phyloP scores from a whole-genome alignment of 2,113 vertebrate genomes.

The Stegastes partitus region DNA sequence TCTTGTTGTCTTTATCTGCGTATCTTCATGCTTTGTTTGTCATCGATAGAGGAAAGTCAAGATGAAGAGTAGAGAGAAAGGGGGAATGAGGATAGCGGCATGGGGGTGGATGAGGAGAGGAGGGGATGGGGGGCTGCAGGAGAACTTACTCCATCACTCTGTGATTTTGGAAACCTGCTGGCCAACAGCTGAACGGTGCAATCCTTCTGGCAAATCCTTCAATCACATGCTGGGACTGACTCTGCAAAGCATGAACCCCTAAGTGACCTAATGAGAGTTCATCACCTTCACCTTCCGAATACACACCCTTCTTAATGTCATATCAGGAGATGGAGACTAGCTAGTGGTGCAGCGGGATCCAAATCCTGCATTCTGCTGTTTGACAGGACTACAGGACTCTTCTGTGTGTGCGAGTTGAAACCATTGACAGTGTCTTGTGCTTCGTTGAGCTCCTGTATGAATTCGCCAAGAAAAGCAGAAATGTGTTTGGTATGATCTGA shows the following conservation, averaged over 20 bases:
- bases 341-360: conserved; percentile 57
- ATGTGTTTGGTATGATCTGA: too few relatives aligned
- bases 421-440: conserved; percentile 12
- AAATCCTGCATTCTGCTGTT: conserved; percentile 62
- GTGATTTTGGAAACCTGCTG: conserved; percentile 55
- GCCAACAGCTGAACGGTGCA: conserved; percentile 28
- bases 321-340: conserved; percentile 45
- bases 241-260: conserved; percentile 43
- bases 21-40: conserved; percentile 4
- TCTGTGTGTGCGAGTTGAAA: conserved; percentile 17
- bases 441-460: conserved; percentile 8
- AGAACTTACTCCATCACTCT: conserved; percentile 61
- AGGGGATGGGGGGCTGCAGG: conserved; percentile 7
- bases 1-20: background rate
- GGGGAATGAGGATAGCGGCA: conserved; percentile 25
- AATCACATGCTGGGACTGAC: conserved; percentile 48
- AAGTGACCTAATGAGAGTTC: conserved; percentile 64
- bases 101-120: conserved; percentile 15
- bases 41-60: conserved; percentile 5
- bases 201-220: conserved; percentile 32
- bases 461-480: background rate
- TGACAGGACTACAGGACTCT: conserved; percentile 51
- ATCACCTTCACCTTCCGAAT: conserved; percentile 26
- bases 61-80: conserved; percentile 15
- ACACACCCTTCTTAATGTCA: conserved; percentile 29